Base-by-base conservation (phyloP, 2,113 vertebrate genomes). In the Thomomys bottae region DNA sequence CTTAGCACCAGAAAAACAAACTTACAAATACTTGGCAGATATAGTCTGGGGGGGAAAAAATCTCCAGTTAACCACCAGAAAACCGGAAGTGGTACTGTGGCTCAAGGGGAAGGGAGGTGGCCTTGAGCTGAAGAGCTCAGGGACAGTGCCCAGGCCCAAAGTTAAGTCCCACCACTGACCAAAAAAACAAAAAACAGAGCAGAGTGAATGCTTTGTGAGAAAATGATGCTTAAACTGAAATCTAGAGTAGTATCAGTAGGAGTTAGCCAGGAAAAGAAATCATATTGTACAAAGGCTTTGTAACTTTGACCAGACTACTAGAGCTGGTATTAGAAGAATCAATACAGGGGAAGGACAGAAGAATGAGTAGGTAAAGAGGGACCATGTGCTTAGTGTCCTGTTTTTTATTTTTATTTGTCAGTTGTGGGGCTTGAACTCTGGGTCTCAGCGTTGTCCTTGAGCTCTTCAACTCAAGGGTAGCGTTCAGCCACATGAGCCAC, bases 141-240 rank as follows among this genome's bases (percentile, higher is more conserved):
- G n/a, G n/a, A n/a, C n/a, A n/a, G n/a, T n/a, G n/a, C n/a, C n/a
- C n/a, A n/a, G n/a, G n/a, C n/a, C n/a, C n/a, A n/a, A 54, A 54
- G 49, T 54, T 54, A 54, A 17, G 49, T 15, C 49, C 49, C 49
- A 54, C 14, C 49, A 45, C 6, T 76, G n/a, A 40, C 45, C 6
- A 12, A 66, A 42, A 54, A 30, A 26, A 34, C 45, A n/a, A 9
- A 40, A n/a, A 64, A 63, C 89, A 66, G 23, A 70, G 26, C 20
- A 82, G 23, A 64, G 54, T 30, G 75, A 86, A 81, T 36, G 7
- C 30, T 81, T 75, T 54, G 49, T 45, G 26, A 64, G 49, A n/a
- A 92, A 45, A 8, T 40, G 4, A 8, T 81, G 24, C 59, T 94
- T 63, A 84, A 38, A 59, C 6, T 67, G 64, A 89, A 92, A 78